A percentile compares a stretch with the other conserved stretches of the same genome.
These are phyloP conservation scores for Prionailurus viverrinus DNA, from an alignment of 2,113 vertebrate genomes.

Conservation along the genomic window DNA sequence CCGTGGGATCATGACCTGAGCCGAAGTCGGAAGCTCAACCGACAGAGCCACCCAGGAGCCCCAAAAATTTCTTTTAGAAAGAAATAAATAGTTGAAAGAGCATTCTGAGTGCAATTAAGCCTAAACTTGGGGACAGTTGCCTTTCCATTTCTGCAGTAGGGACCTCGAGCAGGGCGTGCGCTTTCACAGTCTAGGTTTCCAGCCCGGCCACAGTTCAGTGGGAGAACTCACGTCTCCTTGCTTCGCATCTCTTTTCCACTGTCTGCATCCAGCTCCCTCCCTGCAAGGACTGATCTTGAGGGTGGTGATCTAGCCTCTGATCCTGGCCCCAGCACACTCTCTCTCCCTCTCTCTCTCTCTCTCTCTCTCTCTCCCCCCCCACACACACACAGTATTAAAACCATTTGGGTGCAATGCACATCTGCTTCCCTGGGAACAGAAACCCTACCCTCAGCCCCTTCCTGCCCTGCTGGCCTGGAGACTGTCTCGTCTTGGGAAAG, in stretches of 20 bases:
- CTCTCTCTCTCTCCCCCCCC: not conserved
- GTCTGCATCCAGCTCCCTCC: not conserved
- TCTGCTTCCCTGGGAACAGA: constrained; percentile 63
- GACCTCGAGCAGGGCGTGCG: not conserved
- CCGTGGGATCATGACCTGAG: too few relatives aligned
- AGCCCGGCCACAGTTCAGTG: not conserved
- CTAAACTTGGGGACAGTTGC: fast-evolving
- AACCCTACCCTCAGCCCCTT: constrained; percentile 49
- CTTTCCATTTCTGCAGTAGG: not conserved
- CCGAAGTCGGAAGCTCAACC: too few relatives aligned
- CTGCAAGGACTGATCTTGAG: not conserved
- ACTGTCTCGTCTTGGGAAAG: constrained; percentile 46
- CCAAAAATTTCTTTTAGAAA: too few relatives aligned
- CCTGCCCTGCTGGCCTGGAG: constrained; percentile 10
- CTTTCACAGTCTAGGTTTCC: not conserved
- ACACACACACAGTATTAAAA: not conserved
- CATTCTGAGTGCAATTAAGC: not conserved
- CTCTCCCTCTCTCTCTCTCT: not conserved
- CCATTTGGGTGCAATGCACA: not conserved
- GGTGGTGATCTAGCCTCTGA: not conserved
- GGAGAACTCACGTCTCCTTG: not conserved
- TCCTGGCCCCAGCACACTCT: not conserved
- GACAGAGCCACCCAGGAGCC: too few relatives aligned
- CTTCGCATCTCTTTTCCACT: not conserved
- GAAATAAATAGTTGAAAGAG: not conserved